Evolutionary conservation across 2,797 vertebrate genomes (phyloP), one percentile per base, ranked within the genome.

Genomic region (Pyrocephalus nanus): DNA sequence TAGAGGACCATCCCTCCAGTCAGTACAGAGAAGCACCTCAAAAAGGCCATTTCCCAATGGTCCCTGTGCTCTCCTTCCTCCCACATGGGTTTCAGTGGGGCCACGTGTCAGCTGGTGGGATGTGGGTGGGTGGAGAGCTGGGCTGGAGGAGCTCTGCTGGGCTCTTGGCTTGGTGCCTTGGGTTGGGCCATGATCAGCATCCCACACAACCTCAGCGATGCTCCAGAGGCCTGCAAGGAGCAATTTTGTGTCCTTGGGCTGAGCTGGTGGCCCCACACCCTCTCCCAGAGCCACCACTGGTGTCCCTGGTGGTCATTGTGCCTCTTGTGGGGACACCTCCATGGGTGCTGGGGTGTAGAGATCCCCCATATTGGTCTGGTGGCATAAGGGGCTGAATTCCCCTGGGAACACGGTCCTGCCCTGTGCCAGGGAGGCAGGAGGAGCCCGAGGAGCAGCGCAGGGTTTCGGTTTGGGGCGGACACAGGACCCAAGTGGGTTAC

Each of bases 61-160:
- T 30, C 19, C 9, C 27, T 36, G 15, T 0, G 0, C 30, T 85
- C 21, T 69, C 38, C 50, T 83, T 20, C 16, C 58, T 58, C 13
- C 34, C 13, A 4, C 4, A 0, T 0, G 5, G 27, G 19, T 53
- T 74, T 51, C 36, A n/a, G 20, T 20, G 27, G 38, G 40, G 23
- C 25, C 17, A 26, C 0, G 0, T 40, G 43, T 11, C 3, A 10
- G 47, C 23, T n/a, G 26, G 4, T 25, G 34, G 29, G 38, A 11
- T n/a, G 15, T 1, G 1, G 34, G 9, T 0, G 0, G 12, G 8
- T 51, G 51, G 29, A 85, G 27, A 74, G 36, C 2, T 23, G 32
- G 4, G 11, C 1, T 81, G 50, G 22, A 38, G 40, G 67, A 73
- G 6, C 18, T 80, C 79, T 80, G 26, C 19, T 91, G 42, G 25